Evolutionary conservation across 30 jellyfish, hydroid and myxozoan species (phyloP).

Genomic region (Pelagia noctiluca): DNA sequence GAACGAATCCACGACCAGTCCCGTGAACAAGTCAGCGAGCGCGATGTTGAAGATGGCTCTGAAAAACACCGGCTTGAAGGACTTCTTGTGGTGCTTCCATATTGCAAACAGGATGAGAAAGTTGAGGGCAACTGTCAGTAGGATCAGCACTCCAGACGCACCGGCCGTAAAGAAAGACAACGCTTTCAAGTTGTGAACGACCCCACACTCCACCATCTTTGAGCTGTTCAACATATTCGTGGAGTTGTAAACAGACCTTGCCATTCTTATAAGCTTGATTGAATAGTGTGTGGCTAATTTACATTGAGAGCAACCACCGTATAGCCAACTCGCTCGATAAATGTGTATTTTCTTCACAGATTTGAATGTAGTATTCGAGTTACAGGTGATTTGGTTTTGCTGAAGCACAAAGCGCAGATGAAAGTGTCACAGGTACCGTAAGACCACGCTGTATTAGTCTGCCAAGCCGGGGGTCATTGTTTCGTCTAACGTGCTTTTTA

Average conservation of each 20-base stretch:
- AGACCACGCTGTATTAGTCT: conserved; percentile 42
- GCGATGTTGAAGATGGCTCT: conserved; percentile 80
- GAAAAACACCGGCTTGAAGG: conserved; percentile 71
- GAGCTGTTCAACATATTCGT: not conserved
- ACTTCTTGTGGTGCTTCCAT: conserved; percentile 48
- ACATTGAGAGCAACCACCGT: too few relatives aligned
- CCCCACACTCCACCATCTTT: conserved; percentile 66
- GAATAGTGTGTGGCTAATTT: not conserved
- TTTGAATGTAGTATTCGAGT: conserved; percentile 42
- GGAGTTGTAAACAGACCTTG: not conserved
- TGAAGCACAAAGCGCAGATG: conserved; percentile 29
- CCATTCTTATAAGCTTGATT: not conserved
- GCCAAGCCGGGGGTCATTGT: conserved; percentile 36
- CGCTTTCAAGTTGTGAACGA: conserved; percentile 44
- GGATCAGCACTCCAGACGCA: conserved; percentile 27
- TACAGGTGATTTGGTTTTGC: conserved; percentile 59
- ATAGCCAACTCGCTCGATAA: conserved; percentile 19
- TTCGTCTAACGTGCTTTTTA: too few relatives aligned
- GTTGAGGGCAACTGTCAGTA: conserved; percentile 61
- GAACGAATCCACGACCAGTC: conserved; percentile 72
- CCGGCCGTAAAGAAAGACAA: conserved; percentile 66
- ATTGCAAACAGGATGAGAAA: conserved; percentile 55
- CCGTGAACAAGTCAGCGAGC: conserved; percentile 84
- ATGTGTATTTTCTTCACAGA: conserved; percentile 47
- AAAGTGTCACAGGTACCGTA: conserved; percentile 64